Conservation (phyloP, 2,888 invertebrate species). For the Lathronympha strigana region DNA sequence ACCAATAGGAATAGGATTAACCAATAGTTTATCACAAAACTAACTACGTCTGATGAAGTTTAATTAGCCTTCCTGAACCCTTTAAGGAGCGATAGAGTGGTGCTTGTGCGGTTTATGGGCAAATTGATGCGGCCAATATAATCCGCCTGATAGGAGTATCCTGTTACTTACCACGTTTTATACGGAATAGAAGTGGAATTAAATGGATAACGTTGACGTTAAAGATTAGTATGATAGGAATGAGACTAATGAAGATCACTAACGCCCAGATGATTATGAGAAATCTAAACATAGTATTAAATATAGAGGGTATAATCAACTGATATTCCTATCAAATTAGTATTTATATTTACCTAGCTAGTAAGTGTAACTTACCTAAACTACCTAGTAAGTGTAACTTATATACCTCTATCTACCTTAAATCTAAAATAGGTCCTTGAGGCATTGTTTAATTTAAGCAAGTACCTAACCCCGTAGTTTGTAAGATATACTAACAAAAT, state of each 20-base stretch:
- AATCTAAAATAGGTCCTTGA: too few species aligned
- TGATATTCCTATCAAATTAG: not conserved
- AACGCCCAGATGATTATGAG: not conserved
- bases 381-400: too few species aligned
- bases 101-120: conserved; percentile 22
- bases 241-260: not conserved
- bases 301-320: not conserved
- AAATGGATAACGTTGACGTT: not conserved
- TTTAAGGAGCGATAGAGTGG: conserved; percentile 19
- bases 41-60: conserved; percentile 8
- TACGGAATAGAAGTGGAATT: not conserved
- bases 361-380: too few species aligned
- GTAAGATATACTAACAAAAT: too few species aligned
- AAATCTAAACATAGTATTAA: too few species aligned
- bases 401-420: too few species aligned
- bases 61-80: conserved; percentile 23
- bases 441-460: too few species aligned
- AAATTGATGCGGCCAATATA: conserved; percentile 17
- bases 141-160: conserved; percentile 13
- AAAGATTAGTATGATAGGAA: not conserved
- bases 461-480: too few species aligned
- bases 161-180: conserved; percentile 9
- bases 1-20: not conserved
- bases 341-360: not conserved
- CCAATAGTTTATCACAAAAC: conserved; percentile 1